Base-by-base conservation (phyloP, 2,888 invertebrate species). In the Clostera curtula region DNA sequence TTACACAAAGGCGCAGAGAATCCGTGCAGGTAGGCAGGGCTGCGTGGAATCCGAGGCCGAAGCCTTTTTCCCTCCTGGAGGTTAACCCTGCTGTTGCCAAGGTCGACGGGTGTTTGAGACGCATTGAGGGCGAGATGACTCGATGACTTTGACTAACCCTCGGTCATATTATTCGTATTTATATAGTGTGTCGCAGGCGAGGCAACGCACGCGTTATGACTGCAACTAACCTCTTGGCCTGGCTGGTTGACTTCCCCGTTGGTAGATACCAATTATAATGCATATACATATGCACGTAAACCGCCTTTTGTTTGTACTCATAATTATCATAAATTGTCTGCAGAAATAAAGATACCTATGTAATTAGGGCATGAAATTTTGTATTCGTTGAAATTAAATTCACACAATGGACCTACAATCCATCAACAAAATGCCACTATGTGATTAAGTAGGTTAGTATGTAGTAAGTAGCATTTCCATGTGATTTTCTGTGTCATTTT, bases 131-230 rank as follows among this genome's bases (percentile, higher is more conserved):
- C 61, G 57, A 66, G 63, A 66, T 62, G 68, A 66, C 69, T 68
- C 63, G 60, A 55, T 71, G 73, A 72, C 73, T 70, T 73, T 73
- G 68, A 59, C 56, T 60, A 65, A 72, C 63, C 71, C 69, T 68
- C 60, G 52, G 55, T 55, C 57, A 51, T 52, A 57, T 58, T 56
- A 54, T n/a, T n/a, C n/a, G n/a, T n/a, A n/a, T 58, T 52, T 50
- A 47, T 52, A 51, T 57, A 57, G 60, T 60, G 54, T 43, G 47
- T 35, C 45, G 49, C 47, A 37, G 56, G 60, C n/a, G n/a, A 64
- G 66, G 58, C 68, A 65, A 63, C 62, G 70, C 62, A 63, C 71
- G 66, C 59, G 46, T 65, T 68, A 66, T 58, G 53, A 53, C 54
- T 58, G 52, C 54, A 49, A 25, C 45, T 48, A 47, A 47, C 43